Percentiles rank a stretch among this genome's conserved stretches.
Evolutionary conservation across 2,113 vertebrate genomes (phyloP).

Genomic region (Chrysochloris asiatica): DNA sequence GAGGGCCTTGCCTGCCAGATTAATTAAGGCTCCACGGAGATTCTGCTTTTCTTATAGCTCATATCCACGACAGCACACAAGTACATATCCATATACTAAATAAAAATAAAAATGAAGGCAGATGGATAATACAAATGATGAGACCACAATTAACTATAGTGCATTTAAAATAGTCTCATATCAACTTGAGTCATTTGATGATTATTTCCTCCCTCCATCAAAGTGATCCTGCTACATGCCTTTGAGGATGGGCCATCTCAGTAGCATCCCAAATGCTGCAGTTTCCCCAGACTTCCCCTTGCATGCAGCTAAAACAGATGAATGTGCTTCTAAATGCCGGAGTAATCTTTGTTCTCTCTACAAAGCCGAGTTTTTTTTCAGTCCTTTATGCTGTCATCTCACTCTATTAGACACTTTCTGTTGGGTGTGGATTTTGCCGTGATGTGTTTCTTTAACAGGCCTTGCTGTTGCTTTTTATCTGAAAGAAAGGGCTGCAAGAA

Average conservation of each 20-base stretch:
- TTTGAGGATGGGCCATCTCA: constrained; percentile 10
- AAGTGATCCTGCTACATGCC: not conserved
- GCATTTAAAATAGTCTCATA: not conserved
- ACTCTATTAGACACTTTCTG: constrained; percentile 70
- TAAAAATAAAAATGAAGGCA: not conserved
- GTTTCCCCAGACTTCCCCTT: constrained; percentile 24
- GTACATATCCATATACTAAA: not conserved
- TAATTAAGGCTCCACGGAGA: not conserved
- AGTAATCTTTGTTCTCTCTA: constrained; percentile 76
- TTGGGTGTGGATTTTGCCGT: constrained; percentile 70
- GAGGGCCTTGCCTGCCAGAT: not conserved
- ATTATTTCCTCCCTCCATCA: not conserved
- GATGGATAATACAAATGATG: not conserved
- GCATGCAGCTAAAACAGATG: constrained; percentile 66
- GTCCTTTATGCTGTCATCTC: constrained; percentile 72
- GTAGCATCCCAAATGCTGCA: not conserved
- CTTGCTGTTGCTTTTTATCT: constrained; percentile 79
- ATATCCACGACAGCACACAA: not conserved
- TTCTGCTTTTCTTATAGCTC: not conserved
- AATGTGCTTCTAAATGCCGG: constrained; percentile 74
- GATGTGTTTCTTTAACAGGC: constrained; percentile 78
- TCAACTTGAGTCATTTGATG: not conserved
- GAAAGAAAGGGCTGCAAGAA: constrained; percentile 79
- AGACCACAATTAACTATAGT: not conserved
- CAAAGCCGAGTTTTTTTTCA: constrained; percentile 48